These are phyloP conservation scores for Colletes latitarsis DNA, from an alignment of 1,140 invertebrate genomes.

Conservation along the genomic window DNA sequence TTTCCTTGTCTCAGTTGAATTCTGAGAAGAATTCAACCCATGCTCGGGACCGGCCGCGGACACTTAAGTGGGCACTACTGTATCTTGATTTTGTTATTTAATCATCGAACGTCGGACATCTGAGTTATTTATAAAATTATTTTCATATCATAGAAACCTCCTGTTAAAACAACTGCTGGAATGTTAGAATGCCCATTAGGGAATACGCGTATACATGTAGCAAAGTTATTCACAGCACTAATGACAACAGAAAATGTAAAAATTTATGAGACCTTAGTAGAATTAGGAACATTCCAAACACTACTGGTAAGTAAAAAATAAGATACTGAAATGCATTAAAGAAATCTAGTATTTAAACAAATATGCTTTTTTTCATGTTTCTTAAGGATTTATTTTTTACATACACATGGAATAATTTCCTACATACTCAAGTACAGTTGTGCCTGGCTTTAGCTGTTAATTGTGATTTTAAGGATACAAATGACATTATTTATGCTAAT, in stretches of 20 bases:
- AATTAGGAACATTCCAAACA: constrained; percentile 83
- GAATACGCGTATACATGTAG: constrained; percentile 88
- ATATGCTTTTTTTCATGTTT: constrained; percentile 21
- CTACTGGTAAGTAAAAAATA: constrained; percentile 82
- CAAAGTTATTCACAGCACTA: constrained; percentile 87
- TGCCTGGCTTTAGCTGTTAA: constrained; percentile 86
- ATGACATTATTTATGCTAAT: constrained; percentile 81
- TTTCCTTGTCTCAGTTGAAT: too few species aligned
- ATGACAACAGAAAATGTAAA: constrained; percentile 85
- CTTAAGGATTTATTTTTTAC: constrained; percentile 90
- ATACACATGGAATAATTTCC: constrained; percentile 94
- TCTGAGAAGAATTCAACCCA: too few species aligned
- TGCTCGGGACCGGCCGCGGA: too few species aligned
- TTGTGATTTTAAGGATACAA: constrained; percentile 74
- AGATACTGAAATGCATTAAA: background rate
- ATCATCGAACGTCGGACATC: background rate
- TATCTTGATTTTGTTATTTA: constrained; percentile 35
- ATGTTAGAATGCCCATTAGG: constrained; percentile 88
- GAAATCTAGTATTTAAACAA: constrained; percentile 1
- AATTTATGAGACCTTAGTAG: constrained; percentile 81
- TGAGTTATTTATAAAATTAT: too few species aligned
- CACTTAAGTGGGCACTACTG: too few species aligned
- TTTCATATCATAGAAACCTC: constrained; percentile 79
- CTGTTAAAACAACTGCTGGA: constrained; percentile 85
- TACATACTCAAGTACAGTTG: constrained; percentile 92